These are phyloP conservation scores for Hoplodrina ambigua DNA, from an alignment of 2,888 invertebrate genomes.

Conservation along the genomic window DNA sequence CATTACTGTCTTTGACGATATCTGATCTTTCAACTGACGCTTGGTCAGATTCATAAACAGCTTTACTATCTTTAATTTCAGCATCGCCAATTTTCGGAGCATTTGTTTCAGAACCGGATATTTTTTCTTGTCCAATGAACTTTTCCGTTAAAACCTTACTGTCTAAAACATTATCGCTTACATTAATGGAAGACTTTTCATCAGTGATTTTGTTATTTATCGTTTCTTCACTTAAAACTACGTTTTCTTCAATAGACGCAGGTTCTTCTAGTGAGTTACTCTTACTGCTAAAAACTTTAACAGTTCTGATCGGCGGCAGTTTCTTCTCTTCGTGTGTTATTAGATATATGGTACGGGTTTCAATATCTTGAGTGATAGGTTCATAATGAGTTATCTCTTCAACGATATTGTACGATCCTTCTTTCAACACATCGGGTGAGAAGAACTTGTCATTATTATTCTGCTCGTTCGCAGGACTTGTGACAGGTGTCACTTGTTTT, in stretches of 20 bases:
- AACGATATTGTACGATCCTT: conserved; percentile 75
- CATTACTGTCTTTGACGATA: not conserved
- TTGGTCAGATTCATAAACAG: not conserved
- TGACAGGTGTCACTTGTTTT: conserved; percentile 47
- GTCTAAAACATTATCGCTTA: conserved; percentile 59
- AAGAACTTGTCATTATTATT: conserved; percentile 85
- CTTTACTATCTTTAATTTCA: conserved; percentile 1
- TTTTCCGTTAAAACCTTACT: conserved; percentile 40
- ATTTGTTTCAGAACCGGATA: conserved; percentile 17
- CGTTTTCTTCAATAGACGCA: conserved; percentile 60
- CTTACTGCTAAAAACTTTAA: conserved; percentile 91
- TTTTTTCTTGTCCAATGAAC: conserved; percentile 29
- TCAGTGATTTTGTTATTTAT: conserved; percentile 73
- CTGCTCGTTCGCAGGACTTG: conserved; percentile 76
- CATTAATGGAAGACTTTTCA: conserved; percentile 72
- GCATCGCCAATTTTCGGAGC: conserved; percentile 5
- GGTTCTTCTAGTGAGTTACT: conserved; percentile 88
- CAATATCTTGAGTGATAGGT: conserved; percentile 74
- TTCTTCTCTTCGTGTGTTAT: conserved; percentile 94
- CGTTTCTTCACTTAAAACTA: conserved; percentile 57
- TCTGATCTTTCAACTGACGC: not conserved
- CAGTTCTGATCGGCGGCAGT: conserved; percentile 91
- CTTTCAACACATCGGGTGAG: conserved; percentile 72
- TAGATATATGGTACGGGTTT: conserved; percentile 90
- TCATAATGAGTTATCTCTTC: conserved; percentile 79